phyloP scores from a whole-genome alignment of 2,888 invertebrate species.

The Yponomeuta cagnagella region DNA sequence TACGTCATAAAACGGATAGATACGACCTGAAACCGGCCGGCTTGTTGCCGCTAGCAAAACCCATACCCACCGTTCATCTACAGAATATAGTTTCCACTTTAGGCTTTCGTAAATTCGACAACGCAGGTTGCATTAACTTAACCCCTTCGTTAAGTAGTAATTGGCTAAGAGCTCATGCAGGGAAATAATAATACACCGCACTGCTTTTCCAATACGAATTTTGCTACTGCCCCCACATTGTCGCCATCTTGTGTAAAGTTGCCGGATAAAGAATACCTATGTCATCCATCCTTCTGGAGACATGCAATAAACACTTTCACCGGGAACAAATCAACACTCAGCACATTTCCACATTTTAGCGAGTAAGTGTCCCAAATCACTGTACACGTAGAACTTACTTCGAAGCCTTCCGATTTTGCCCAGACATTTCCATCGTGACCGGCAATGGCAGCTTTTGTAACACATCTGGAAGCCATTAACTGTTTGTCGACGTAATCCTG shows the following conservation, averaged over 20 bases:
- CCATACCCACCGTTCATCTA: too few relatives aligned
- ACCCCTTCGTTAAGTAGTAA: too few relatives aligned
- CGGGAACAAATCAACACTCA: slow-evolving; percentile 36
- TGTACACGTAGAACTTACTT: slow-evolving; percentile 82
- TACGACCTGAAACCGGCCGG: too few relatives aligned
- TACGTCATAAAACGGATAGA: too few relatives aligned
- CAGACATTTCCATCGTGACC: slow-evolving; percentile 97
- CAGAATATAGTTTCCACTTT: too few relatives aligned
- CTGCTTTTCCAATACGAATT: slow-evolving; percentile 40
- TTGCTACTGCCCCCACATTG: slow-evolving; percentile 43
- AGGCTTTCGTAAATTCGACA: too few relatives aligned
- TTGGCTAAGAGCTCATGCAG: too few relatives aligned
- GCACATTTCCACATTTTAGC: slow-evolving; percentile 29
- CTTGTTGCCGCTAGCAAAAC: too few relatives aligned
- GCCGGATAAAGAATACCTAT: slow-evolving; percentile 50
- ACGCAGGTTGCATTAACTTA: too few relatives aligned
- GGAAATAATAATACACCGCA: neutral
- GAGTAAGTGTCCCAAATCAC: slow-evolving; percentile 34
- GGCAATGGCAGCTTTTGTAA: slow-evolving; percentile 95
- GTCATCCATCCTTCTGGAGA: slow-evolving; percentile 43
- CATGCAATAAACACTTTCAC: slow-evolving; percentile 32
- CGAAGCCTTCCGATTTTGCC: slow-evolving; percentile 95
- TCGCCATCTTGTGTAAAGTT: slow-evolving; percentile 75
- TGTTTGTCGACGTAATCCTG: slow-evolving; percentile 99
- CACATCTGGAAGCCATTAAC: slow-evolving; percentile 95